Base-by-base conservation (phyloP, 2,797 vertebrate species). In the Pelochelys cantorii region DNA sequence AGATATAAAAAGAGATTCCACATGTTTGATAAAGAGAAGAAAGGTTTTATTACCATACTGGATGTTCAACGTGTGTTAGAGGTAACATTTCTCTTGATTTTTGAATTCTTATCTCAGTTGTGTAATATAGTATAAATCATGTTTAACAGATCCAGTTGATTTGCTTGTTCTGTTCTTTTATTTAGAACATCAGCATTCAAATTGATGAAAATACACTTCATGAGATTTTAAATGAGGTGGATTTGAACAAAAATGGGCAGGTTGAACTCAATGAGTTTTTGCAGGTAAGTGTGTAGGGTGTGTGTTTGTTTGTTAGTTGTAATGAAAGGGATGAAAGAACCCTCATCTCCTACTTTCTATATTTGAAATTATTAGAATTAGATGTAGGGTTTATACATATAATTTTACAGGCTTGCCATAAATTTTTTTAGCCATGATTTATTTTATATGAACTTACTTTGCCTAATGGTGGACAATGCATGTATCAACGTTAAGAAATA, bases 191-290 rank as follows among this genome's bases (percentile, higher is more conserved):
- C 97, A 98, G 97, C 11, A 91, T 99, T 93, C 98, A 99, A 83
- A 99, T 99, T 56, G 99, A 99, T 88, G 98, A 99, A 93, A 98
- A 99, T 17, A 97, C 99, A 0, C 98, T 99, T 4, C 99, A 99
- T 57, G 99, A 99, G 81, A 99, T 99, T 95, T 98, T 99, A 48
- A 99, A 98, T 11, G 99, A 99, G 95, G 99, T 99, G 80, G 99
- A 99, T 94, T 98, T 99, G 87, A 99, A 99, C 98, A 99, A 99
- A 94, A 99, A 99, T 1, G 99, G 99, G 53, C 99, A 99, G 93
- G 99, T 99, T 62, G 99, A 99, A 94, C 98, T 99, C 60, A 98
- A 99, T 82, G 99, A 99, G 96, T 99, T 99, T 97, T 95, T 99
- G 95, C 99, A 99, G 99, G 99, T 99, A 89, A 77, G 98, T 25